Percentiles rank a stretch among this genome's conserved stretches.
Conservation (phyloP, 2,797 vertebrate species). For the Distichodus sexfasciatus region DNA sequence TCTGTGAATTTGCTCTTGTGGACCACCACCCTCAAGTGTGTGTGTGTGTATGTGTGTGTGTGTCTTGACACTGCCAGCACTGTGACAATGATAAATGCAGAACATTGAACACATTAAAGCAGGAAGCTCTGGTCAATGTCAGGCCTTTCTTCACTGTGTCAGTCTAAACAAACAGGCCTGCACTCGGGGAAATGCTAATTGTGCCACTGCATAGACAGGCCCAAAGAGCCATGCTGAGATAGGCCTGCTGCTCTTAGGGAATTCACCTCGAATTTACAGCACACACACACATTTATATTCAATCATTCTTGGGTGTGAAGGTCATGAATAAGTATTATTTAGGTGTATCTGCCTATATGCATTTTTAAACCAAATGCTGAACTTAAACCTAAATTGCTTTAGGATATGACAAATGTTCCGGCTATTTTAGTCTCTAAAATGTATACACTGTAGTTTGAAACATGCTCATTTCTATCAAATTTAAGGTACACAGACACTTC, state of each 20-base stretch:
- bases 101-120: constrained; percentile 98
- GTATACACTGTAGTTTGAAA: too few species aligned
- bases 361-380: too few species aligned
- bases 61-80: constrained; percentile 64
- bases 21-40: constrained; percentile 29
- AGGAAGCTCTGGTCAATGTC: constrained; percentile 94
- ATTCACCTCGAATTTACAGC: not conserved
- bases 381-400: too few species aligned
- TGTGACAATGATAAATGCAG: constrained; percentile 97
- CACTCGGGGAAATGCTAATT: constrained; percentile 91
- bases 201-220: constrained; percentile 90
- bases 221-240: constrained; percentile 72
- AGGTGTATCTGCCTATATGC: too few species aligned
- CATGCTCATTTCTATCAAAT: too few species aligned
- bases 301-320: too few species aligned
- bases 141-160: constrained; percentile 97
- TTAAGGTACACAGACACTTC: too few species aligned
- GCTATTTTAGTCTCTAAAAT: too few species aligned
- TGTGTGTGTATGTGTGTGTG: constrained; percentile 25
- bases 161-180: constrained; percentile 99
- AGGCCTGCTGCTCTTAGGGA: constrained; percentile 57
- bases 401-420: too few species aligned
- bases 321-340: too few species aligned
- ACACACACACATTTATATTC: not conserved
- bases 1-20: constrained; percentile 29